A percentile compares a stretch with the other conserved stretches of the same genome.
phyloP scores from a whole-genome alignment of 2,797 vertebrate species.

The Naso thynnoides region DNA sequence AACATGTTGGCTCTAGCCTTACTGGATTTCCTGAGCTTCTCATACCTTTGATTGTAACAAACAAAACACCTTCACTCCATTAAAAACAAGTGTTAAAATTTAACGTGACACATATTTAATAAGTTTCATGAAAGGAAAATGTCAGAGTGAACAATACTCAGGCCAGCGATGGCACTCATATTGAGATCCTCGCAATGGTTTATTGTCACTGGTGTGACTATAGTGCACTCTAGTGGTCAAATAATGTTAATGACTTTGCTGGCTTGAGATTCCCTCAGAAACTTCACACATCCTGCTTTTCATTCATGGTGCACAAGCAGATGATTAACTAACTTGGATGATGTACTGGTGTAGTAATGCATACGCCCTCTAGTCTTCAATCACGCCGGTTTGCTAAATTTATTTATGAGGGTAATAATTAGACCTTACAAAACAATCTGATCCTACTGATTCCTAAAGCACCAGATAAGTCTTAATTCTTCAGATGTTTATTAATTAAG shows the following conservation, averaged over 20 bases:
- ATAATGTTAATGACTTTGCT: neutral
- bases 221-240: slow-evolving; percentile 54
- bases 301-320: neutral
- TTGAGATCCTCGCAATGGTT: neutral
- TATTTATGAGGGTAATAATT: too few species aligned
- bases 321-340: neutral
- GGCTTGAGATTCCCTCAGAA: neutral
- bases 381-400: too few species aligned
- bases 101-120: neutral
- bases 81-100: too few species aligned
- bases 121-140: neutral
- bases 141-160: neutral
- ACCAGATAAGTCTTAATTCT: too few species aligned
- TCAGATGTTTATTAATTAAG: too few species aligned
- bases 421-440: too few species aligned
- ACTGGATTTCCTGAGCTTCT: neutral
- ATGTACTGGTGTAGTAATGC: too few species aligned
- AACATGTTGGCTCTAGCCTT: neutral
- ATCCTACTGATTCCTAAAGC: too few species aligned
- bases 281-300: neutral
- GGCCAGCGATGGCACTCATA: neutral
- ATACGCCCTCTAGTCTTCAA: too few species aligned
- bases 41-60: neutral
- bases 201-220: slow-evolving; percentile 6
- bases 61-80: neutral